phyloP scores from a whole-genome alignment of 1,140 invertebrate species.

The Drosophila busckii region DNA sequence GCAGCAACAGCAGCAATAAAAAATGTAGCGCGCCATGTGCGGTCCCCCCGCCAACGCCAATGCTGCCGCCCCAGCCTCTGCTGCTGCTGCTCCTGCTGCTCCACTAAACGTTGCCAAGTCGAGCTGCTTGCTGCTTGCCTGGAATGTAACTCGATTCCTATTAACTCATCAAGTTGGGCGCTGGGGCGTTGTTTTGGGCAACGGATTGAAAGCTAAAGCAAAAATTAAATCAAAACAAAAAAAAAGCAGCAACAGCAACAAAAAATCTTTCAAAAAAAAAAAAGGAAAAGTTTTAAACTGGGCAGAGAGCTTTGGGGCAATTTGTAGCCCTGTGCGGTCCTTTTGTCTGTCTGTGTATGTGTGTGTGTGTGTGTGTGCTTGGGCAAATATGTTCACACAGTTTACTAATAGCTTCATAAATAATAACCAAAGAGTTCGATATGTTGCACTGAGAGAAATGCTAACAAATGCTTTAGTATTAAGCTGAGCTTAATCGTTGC shows the following conservation, averaged over 20 bases:
- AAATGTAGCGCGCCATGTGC: conserved; percentile 65
- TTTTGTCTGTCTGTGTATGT: conserved; percentile 29
- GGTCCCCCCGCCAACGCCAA: conserved; percentile 34
- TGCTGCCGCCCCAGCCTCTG: too few species aligned
- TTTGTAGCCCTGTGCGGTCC: conserved; percentile 75
- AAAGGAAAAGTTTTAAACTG: conserved; percentile 32
- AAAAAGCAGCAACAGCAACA: conserved; percentile 4
- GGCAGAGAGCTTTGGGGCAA: conserved; percentile 56
- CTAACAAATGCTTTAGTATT: not conserved
- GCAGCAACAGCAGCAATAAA: conserved; percentile 47
- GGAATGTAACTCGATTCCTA: conserved; percentile 78
- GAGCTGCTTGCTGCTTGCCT: conserved; percentile 46
- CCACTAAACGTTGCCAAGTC: too few species aligned
- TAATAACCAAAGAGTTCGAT: conserved; percentile 77
- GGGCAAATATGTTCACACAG: conserved; percentile 72
- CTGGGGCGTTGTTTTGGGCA: conserved; percentile 55
- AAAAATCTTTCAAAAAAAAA: conserved; percentile 1
- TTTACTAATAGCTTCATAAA: conserved; percentile 78
- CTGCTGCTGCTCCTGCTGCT: too few species aligned
- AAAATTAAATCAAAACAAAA: conserved; percentile 71
- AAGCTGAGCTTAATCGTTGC: not conserved
- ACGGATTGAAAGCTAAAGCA: conserved; percentile 55
- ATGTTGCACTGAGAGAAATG: conserved; percentile 50
- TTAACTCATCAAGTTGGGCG: conserved; percentile 77
- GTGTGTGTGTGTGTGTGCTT: conserved; percentile 23